Evolutionary conservation across 2,113 vertebrate genomes (phyloP).

Genomic region (Spizaetus ornatus): DNA sequence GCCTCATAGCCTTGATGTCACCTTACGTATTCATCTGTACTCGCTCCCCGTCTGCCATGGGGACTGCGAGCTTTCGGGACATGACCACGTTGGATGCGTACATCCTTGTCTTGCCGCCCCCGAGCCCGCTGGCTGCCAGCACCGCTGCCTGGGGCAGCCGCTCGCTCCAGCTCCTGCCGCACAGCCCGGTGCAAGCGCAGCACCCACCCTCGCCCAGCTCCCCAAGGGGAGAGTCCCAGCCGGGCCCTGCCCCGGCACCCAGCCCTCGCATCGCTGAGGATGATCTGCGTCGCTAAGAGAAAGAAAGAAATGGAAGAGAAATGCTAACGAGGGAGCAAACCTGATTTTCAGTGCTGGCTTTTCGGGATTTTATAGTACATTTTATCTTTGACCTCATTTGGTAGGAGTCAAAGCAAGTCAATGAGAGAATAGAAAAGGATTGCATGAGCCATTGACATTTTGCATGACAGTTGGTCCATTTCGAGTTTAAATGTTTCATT

Average conservation of each 20-base stretch:
- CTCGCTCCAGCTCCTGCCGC: not conserved
- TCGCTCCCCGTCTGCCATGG: not conserved
- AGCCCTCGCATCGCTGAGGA: not conserved
- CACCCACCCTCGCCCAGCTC: not conserved
- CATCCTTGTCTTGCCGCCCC: fast-evolving
- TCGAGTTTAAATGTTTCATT: not conserved
- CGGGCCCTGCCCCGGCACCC: fast-evolving
- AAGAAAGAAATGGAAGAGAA: not conserved
- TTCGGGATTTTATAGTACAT: not conserved
- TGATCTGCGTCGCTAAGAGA: not conserved
- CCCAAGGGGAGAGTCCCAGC: not conserved
- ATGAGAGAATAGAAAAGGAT: not conserved
- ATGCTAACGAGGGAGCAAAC: not conserved
- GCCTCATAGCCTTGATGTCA: not conserved
- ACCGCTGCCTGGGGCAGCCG: no score
- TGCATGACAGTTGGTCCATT: not conserved
- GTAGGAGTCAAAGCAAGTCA: not conserved
- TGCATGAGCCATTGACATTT: not conserved
- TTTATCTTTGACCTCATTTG: not conserved
- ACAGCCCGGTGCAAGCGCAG: fast-evolving
- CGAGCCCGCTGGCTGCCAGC: fast-evolving
- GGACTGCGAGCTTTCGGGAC: not conserved
- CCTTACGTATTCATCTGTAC: no score
- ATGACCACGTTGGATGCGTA: fast-evolving
- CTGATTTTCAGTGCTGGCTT: not conserved